Evolutionary conservation across 2,113 vertebrate species (phyloP), one percentile per base, ranked within the genome.

Genomic region (Struthidea cinerea): DNA sequence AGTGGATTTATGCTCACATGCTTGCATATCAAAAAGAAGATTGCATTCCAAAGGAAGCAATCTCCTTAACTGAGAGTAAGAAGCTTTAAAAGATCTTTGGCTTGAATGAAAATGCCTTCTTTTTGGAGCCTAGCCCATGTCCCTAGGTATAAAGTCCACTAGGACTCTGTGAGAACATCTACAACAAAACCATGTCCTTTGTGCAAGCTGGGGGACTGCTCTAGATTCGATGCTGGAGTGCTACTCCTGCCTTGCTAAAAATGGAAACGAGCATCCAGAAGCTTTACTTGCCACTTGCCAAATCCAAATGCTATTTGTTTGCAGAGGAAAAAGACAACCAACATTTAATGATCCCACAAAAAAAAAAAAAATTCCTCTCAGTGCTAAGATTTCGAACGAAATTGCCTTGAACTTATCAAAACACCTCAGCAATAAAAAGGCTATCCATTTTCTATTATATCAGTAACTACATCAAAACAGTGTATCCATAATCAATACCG

Each of bases 11-110:
- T 7, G 22, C 70, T 90, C 77, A 90, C 57, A 21, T 88, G 93
- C 71, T 64, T 74, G 65, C 77, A 37, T 92, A 96, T 82, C 69
- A 95, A 61, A 94, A 76, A 78, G 77, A 84, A 93, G 86, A 89
- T n/a, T 91, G 89, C 39, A 83, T 90, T 95, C 87, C 78, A 78
- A 79, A 83, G 65, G 79, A 86, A 90, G 27, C 33, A 91, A 93
- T 95, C 93, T 60, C 75, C 90, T 94, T 93, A 88, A 57, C 60
- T 30, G 46, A 53, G 82, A 77, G 52, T 89, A 96, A 96, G 89
- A 83, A 65, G 87, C 90, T 91, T 97, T 94, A 76, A 63, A 81
- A 91, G 78, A 77, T 80, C 90, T 76, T 85, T 3, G 17, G 80
- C 60, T 88, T 90, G 87, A 87, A 85, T 37, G 22, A 83, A 95